Evolutionary conservation across 1,140 invertebrate genomes (phyloP).

Genomic region (Aphelenchoides fujianensis): DNA sequence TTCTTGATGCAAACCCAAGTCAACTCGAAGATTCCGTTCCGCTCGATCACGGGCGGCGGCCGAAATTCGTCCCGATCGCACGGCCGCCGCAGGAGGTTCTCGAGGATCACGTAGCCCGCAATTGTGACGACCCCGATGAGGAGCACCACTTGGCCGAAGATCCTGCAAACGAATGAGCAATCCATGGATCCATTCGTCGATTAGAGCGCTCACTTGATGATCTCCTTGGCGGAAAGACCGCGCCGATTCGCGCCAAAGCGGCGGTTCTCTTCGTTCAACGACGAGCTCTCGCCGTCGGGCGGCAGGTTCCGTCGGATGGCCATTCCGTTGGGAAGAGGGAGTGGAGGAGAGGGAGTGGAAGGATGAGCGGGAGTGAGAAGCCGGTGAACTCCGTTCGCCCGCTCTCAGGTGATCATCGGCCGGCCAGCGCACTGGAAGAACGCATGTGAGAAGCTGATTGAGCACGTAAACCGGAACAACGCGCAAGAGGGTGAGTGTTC

Average conservation of each 20-base stretch:
- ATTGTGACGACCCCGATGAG: not conserved
- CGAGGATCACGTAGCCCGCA: not conserved
- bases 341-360: too few relatives aligned
- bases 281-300: not conserved
- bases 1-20: not conserved
- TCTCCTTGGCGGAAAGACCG: not conserved
- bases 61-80: constrained; percentile 1
- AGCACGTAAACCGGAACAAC: too few relatives aligned
- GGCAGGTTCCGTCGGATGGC: not conserved
- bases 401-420: too few relatives aligned
- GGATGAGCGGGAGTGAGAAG: too few relatives aligned
- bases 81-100: not conserved
- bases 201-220: not conserved
- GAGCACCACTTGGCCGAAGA: not conserved
- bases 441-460: too few relatives aligned
- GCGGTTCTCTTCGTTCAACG: not conserved
- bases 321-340: too few relatives aligned
- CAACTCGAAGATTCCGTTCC: not conserved
- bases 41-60: not conserved
- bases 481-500: too few relatives aligned
- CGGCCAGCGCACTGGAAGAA: too few relatives aligned
- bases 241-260: not conserved
- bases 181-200: not conserved
- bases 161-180: not conserved
- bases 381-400: too few relatives aligned